Conservation (phyloP, 2,797 vertebrate genomes). For the Rhynchonycteris naso region DNA sequence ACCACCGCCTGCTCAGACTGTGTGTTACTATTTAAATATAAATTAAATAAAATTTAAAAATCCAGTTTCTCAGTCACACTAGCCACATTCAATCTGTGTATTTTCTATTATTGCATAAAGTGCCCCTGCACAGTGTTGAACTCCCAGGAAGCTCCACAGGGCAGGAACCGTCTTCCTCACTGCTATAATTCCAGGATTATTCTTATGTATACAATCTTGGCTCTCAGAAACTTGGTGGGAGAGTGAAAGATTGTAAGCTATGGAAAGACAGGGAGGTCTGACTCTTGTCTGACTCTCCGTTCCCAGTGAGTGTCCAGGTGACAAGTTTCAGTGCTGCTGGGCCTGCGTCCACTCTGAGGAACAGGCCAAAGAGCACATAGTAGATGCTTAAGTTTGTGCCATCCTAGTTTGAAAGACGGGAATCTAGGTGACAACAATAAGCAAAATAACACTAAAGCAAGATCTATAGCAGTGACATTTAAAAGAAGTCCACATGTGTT, state of each 20-base stretch:
- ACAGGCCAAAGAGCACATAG: neutral
- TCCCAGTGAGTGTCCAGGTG: neutral
- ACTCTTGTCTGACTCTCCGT: neutral
- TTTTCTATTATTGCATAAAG: neutral
- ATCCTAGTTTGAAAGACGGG: neutral
- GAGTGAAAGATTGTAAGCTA: neutral
- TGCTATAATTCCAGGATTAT: neutral
- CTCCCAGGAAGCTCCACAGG: neutral
- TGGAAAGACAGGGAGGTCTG: neutral
- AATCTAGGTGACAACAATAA: neutral
- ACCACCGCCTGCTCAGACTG: too few relatives aligned
- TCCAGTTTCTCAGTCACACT: neutral
- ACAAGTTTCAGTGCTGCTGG: neutral
- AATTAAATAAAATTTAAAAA: neutral
- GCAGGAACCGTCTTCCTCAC: neutral
- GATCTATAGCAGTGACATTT: neutral
- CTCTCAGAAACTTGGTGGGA: neutral
- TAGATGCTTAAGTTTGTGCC: neutral
- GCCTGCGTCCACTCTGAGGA: neutral
- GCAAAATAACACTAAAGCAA: neutral
- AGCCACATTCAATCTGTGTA: neutral
- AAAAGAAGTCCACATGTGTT: neutral
- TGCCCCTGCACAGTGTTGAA: neutral
- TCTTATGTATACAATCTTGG: neutral
- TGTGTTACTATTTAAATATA: neutral